Evolutionary conservation across 2,113 vertebrate genomes (phyloP), one percentile per base, ranked within the genome.

Genomic region (Bagarius yarrelli): DNA sequence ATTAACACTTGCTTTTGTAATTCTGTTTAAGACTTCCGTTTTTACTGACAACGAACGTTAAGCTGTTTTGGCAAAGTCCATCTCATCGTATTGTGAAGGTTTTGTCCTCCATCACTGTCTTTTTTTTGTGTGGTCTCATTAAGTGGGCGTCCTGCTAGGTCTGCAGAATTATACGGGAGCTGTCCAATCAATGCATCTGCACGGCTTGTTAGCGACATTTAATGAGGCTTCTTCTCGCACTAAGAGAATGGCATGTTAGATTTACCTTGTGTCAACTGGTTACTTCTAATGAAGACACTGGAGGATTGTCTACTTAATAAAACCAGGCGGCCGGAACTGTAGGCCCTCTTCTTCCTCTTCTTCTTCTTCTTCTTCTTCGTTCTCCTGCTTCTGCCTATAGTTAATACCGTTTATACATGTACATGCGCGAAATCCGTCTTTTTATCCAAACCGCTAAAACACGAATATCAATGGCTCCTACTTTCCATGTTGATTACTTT

Each of bases 201-300:
- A 96, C 95, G 97, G 96, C 95, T 98, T 97, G 96, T 98, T 99
- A 98, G 95, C 93, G 95, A 95, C 92, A 95, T 94, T 98, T 98
- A 98, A 99, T 98, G 97, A 98, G 97, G 95, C 94, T 91, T 92
- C 94, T 95, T 94, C 91, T 87, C 90, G 90, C 91, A 91, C 94
- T 92, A 91, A 93, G 95, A 96, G 95, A 96, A 96, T 94, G 94
- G 94, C 94, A 94, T 93, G 94, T 93, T 91, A 95, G 93, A 95
- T 94, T 95, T 96, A 97, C 96, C 96, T 98, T 96, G 95, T 96
- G 94, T 97, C 96, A 96, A 96, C 96, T 96, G 91, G 95, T 96
- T 96, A 95, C 93, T 96, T 95, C 95, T 98, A 98, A 98, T 96
- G 95, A 98, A 97, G 92, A 90, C 87, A 92, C 89, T 89, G 92